A percentile compares a stretch with the other conserved stretches of the same genome.
Evolutionary conservation across 1,140 invertebrate genomes (phyloP).

Genomic region (Oedothorax gibbosus): DNA sequence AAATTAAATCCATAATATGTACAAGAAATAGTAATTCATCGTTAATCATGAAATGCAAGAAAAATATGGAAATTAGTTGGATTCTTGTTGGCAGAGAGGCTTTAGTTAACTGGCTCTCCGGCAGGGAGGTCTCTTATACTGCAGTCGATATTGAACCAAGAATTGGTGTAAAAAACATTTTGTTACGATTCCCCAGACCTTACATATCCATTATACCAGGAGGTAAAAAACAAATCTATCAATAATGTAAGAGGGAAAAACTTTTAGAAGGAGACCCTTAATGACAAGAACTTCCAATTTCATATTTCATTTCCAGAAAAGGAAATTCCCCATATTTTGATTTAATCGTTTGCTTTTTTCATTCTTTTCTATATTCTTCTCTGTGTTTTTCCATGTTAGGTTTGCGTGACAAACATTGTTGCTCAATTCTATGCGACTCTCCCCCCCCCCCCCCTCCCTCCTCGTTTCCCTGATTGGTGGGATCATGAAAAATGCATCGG

Average conservation of each 20-base stretch:
- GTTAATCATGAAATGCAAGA: too few relatives aligned
- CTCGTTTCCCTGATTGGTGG: conserved; percentile 10
- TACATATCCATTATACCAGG: too few relatives aligned
- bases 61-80: too few relatives aligned
- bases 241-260: conserved; percentile 39
- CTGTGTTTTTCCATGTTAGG: conserved; percentile 7
- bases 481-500: conserved; percentile 53
- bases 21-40: too few relatives aligned
- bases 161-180: too few relatives aligned
- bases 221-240: conserved; percentile 38
- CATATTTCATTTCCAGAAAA: conserved; percentile 51
- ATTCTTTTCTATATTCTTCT: conserved; percentile 18
- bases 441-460: background rate
- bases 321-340: conserved; percentile 45
- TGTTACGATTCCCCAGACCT: too few relatives aligned
- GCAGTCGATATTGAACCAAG: too few relatives aligned
- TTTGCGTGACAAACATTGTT: conserved; percentile 56
- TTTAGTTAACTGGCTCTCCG: too few relatives aligned
- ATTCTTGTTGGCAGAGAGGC: too few relatives aligned
- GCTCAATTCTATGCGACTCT: background rate
- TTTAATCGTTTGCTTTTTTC: conserved; percentile 42
- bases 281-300: conserved; percentile 55
- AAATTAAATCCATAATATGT: too few relatives aligned
- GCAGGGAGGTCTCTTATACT: too few relatives aligned
- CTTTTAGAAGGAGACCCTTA: conserved; percentile 27